These are phyloP conservation scores for Rhabdornis inornatus DNA, from an alignment of 2,113 vertebrate species.

Conservation along the genomic window DNA sequence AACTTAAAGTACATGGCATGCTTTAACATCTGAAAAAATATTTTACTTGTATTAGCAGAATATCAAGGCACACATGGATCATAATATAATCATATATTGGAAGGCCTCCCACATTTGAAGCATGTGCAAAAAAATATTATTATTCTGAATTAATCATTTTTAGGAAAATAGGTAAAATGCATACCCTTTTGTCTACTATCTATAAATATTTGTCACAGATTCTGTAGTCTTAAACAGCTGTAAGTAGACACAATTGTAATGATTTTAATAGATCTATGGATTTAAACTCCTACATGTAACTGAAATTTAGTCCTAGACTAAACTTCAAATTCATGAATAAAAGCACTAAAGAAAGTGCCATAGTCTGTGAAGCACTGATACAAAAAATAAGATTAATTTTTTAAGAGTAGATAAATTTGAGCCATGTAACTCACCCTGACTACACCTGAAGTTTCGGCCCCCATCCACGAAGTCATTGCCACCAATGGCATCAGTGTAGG, in stretches of 20 bases:
- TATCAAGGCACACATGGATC: neutral
- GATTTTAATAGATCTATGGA: neutral
- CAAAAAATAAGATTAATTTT: neutral
- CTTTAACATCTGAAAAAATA: conserved; percentile 19
- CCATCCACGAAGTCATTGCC: neutral
- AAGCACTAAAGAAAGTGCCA: neutral
- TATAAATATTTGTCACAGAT: neutral
- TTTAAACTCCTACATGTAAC: neutral
- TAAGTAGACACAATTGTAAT: neutral
- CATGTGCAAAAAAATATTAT: neutral
- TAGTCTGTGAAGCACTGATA: neutral
- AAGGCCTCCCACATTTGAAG: neutral
- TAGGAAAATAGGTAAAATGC: neutral
- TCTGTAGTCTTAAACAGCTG: neutral
- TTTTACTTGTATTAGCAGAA: neutral
- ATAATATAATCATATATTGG: neutral
- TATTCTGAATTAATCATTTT: neutral
- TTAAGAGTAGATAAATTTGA: neutral
- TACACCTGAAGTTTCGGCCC: neutral
- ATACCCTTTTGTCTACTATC: neutral
- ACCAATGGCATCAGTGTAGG: neutral
- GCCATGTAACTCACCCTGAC: neutral
- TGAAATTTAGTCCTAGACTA: neutral
- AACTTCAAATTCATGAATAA: neutral
- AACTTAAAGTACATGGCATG: neutral